A percentile compares a stretch with the other conserved stretches of the same genome.
Evolutionary conservation across 92 coral and sea anemone species (phyloP).

Genomic region (Palythoa grandiflora): DNA sequence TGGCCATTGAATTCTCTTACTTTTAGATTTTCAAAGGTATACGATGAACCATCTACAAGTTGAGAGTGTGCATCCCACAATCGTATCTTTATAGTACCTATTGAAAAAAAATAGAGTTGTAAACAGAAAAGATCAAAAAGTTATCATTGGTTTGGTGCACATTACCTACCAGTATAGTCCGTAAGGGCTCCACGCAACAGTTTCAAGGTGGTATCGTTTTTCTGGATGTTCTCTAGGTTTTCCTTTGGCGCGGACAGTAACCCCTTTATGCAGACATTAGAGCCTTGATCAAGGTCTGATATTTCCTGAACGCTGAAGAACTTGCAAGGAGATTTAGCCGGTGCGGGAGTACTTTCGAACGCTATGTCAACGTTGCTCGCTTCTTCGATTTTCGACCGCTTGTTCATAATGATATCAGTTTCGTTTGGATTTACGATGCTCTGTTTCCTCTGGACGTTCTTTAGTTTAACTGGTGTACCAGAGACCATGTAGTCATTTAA

Average conservation of each 20-base stretch:
- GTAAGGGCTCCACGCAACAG: background rate
- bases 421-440: background rate
- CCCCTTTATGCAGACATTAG: background rate
- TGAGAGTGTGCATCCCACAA: background rate
- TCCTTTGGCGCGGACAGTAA: background rate
- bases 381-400: background rate
- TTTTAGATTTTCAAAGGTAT: no score
- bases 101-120: conserved; percentile 1
- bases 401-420: background rate
- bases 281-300: background rate
- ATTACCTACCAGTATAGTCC: background rate
- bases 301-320: background rate
- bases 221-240: background rate
- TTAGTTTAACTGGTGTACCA: conserved; percentile 4
- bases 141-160: background rate
- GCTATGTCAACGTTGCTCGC: background rate
- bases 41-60: background rate
- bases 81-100: background rate
- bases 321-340: background rate
- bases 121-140: background rate
- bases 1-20: no score
- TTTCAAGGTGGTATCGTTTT: background rate
- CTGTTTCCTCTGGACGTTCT: conserved; percentile 2
- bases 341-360: background rate
- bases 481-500: conserved; percentile 7